Conservation (phyloP, 1,140 invertebrate genomes). For the Trachelipus rathkii region DNA sequence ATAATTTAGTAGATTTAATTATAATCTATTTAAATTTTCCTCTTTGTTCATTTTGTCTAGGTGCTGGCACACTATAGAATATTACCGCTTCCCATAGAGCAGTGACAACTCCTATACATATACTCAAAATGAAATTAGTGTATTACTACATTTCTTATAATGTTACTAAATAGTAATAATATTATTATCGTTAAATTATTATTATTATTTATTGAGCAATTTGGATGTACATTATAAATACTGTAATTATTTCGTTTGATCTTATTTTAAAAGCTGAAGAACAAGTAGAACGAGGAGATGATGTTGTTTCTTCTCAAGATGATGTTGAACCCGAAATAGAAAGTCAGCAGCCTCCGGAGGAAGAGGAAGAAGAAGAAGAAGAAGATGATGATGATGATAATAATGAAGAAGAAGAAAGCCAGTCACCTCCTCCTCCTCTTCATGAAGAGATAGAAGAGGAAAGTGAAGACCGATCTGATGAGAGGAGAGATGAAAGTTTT, state of each 20-base stretch:
- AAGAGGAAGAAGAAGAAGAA: neutral
- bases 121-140: neutral
- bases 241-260: neutral
- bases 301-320: neutral
- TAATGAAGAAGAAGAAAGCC: neutral
- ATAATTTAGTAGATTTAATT: no score
- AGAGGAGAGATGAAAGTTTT: no score
- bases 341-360: neutral
- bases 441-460: no score
- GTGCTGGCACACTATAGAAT: no score
- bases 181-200: neutral
- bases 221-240: neutral
- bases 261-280: neutral
- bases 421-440: neutral
- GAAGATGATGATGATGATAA: neutral
- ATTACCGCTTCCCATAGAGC: neutral
- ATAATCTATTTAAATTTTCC: no score
- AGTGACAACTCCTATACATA: neutral
- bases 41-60: no score
- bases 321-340: neutral
- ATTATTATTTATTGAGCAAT: neutral
- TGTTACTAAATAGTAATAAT: neutral
- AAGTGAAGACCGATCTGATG: no score
- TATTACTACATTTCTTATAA: neutral
- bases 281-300: neutral